Evolutionary conservation across 2,113 vertebrate species (phyloP), one percentile per base, ranked within the genome.

Genomic region (Pygoscelis antarcticus): DNA sequence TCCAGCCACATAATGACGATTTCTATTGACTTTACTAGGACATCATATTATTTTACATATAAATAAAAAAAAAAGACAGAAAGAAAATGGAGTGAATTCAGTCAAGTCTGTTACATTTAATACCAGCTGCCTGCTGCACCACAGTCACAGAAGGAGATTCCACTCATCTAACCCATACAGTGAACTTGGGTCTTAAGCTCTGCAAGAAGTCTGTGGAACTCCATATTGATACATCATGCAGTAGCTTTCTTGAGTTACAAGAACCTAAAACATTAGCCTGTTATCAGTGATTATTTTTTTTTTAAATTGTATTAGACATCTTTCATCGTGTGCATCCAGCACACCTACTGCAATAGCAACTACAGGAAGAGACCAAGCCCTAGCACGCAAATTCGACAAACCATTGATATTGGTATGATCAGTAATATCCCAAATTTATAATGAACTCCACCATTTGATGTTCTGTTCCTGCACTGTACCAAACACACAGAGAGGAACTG

Each of bases 371-470:
- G 21, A 75, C 4, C 16, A 75, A n/a, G 27, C 9, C 54, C 54
- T 12, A 51, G 22, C 21, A 20, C 6, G 7, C n/a, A 77, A 77
- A 66, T 30, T 47, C 25, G 18, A 51, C 19, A 75, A 60, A n/a
- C 3, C 13, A 61, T 42, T 68, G 30, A n/a, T 4, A 8, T 18
- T 36, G 29, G 1, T n/a, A 60, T 7, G 8, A 55, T 61, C 7
- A 22, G 18, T 18, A 66, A 44, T 22, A 44, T 7, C 19, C 9
- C 20, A 44, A 30, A 58, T 32, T 65, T 13, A 20, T 16, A 36
- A 54, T 3, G 3, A 72, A 40, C 6, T 22, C 14, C n/a, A 55
- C 8, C 3, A 52, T 19, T 76, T 0, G 2, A 30, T 14, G 30
- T 12, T 55, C 30, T 66, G 17, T 12, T 85, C 26, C 47, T 1